A percentile compares a stretch with the other conserved stretches of the same genome.
Evolutionary conservation across 2,113 vertebrate genomes (phyloP).

Genomic region (Tenebrosternarchus preto): DNA sequence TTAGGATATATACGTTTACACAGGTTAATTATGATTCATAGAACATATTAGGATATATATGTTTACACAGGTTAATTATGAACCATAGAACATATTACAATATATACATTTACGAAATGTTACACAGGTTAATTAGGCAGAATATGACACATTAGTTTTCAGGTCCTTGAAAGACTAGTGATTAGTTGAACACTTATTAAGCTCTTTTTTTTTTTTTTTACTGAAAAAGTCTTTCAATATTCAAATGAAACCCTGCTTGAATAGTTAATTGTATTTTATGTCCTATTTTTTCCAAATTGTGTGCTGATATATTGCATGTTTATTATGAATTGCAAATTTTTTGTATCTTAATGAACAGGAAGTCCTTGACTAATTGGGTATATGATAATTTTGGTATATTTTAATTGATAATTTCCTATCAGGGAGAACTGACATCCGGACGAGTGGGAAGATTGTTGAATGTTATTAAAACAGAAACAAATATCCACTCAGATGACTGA

Average conservation of each 20-base stretch:
- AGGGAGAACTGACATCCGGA: constrained; percentile 13
- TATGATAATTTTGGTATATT: constrained; percentile 41
- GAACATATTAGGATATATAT: constrained; percentile 5
- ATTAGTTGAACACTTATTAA: neutral
- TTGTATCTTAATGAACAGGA: constrained; percentile 36
- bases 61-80: neutral
- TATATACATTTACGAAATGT: neutral
- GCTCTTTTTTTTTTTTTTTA: constrained; percentile 13
- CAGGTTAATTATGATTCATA: constrained; percentile 1
- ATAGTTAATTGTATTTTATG: constrained; percentile 38
- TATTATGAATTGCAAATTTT: constrained; percentile 30
- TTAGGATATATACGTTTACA: neutral
- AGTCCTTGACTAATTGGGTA: constrained; percentile 25
- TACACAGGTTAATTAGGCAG: neutral
- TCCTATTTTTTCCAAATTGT: constrained; percentile 36
- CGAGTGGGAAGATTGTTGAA: neutral
- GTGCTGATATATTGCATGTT: neutral
- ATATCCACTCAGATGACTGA: neutral
- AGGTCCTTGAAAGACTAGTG: constrained; percentile 5
- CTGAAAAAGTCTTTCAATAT: constrained; percentile 8
- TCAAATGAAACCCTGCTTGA: constrained; percentile 7
- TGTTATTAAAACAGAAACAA: no score
- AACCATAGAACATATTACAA: neutral
- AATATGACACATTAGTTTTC: constrained; percentile 10
- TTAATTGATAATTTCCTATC: constrained; percentile 37